These are phyloP conservation scores for Anaspis maculata DNA, from an alignment of 2,888 invertebrate species.

Conservation along the genomic window DNA sequence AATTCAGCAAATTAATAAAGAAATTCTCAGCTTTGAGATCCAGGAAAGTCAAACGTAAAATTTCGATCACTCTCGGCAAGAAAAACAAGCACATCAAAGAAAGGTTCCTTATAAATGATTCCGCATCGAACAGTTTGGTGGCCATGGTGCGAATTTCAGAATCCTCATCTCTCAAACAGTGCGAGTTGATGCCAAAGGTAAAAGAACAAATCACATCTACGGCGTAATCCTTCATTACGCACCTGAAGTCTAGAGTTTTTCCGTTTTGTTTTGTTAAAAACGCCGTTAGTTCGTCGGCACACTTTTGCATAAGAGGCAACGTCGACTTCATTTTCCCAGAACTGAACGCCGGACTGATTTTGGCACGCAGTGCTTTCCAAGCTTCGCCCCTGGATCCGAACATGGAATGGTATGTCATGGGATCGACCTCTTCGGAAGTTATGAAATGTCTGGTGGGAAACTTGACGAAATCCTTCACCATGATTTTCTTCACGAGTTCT, in stretches of 20 bases:
- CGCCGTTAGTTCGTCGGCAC: constrained; percentile 27
- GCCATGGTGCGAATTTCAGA: constrained; percentile 32
- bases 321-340: constrained; percentile 47
- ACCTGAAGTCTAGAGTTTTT: constrained; percentile 6
- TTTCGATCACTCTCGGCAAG: constrained; percentile 20
- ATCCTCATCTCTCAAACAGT: constrained; percentile 29
- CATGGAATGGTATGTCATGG: constrained; percentile 38
- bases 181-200: constrained; percentile 38
- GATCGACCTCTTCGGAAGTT: constrained; percentile 38
- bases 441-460: constrained; percentile 42
- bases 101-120: constrained; percentile 18
- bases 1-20: constrained; percentile 26
- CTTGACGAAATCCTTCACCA: constrained; percentile 43
- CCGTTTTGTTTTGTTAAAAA: constrained; percentile 15
- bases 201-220: constrained; percentile 38
- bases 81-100: constrained; percentile 20
- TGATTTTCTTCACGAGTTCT: constrained; percentile 40
- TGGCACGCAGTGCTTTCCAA: constrained; percentile 46
- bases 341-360: constrained; percentile 47
- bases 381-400: constrained; percentile 41
- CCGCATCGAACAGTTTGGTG: constrained; percentile 24
- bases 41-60: constrained; percentile 24
- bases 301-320: constrained; percentile 42
- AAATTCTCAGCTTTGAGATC: constrained; percentile 25
- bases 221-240: constrained; percentile 10